Percentiles rank a stretch among this genome's conserved stretches.
Conservation (phyloP, 2,113 vertebrate genomes). For the Illadopsis cleaveri region DNA sequence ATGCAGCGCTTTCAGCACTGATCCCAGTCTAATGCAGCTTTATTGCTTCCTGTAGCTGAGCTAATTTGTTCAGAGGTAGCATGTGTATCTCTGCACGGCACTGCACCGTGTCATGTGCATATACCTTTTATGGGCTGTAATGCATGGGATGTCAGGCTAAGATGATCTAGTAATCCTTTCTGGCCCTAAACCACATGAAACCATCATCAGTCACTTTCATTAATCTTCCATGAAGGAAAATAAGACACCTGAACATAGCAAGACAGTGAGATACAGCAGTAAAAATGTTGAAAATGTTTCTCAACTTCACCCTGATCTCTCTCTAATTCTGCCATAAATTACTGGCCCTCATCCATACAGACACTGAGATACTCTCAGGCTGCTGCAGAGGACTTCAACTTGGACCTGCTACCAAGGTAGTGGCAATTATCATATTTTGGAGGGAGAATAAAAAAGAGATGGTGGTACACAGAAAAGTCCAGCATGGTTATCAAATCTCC, state of each 20-base stretch:
- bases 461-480: background rate
- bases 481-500: background rate
- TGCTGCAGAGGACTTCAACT: background rate
- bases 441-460: background rate
- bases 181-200: constrained; percentile 47
- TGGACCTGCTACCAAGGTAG: background rate
- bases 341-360: accelerated
- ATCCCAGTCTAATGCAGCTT: background rate
- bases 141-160: constrained; percentile 30
- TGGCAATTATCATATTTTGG: background rate
- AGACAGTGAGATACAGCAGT: constrained; percentile 40
- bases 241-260: constrained; percentile 49
- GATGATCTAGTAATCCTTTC: constrained; percentile 62
- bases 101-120: background rate
- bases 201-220: constrained; percentile 48
- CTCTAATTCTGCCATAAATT: constrained; percentile 12
- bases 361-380: background rate
- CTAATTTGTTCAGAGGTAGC: constrained; percentile 51
- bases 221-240: constrained; percentile 56
- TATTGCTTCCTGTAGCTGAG: constrained; percentile 44
- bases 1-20: background rate
- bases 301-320: background rate
- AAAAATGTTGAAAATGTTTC: constrained; percentile 52
- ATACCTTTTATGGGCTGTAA: constrained; percentile 38
- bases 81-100: background rate